These are phyloP conservation scores for Drosophila pseudotakahashii DNA, from an alignment of 2,888 invertebrate genomes.

Conservation along the genomic window DNA sequence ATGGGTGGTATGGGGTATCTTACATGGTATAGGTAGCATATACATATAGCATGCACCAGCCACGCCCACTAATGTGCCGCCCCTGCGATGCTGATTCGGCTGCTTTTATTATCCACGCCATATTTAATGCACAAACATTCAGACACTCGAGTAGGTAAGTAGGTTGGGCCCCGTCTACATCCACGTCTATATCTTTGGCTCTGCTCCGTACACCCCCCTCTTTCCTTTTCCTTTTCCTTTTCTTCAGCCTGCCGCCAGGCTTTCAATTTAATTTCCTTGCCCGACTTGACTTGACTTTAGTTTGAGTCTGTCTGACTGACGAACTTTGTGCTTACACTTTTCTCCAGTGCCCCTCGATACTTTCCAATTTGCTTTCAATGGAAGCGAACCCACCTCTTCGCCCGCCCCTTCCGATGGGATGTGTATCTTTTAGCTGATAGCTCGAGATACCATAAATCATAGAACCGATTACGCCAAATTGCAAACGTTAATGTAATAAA, in stretches of 20 bases:
- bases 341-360: constrained; percentile 11
- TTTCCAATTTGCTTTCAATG: constrained; percentile 62
- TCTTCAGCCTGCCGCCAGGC: constrained; percentile 55
- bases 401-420: constrained; percentile 12
- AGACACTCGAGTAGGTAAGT: constrained; percentile 80
- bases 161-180: constrained; percentile 65
- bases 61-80: constrained; percentile 23
- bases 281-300: too few relatives aligned
- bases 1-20: too few relatives aligned
- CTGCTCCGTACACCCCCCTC: background rate
- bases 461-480: constrained; percentile 49
- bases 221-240: background rate
- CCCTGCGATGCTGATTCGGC: constrained; percentile 43
- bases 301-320: constrained; percentile 38
- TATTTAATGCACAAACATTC: constrained; percentile 79
- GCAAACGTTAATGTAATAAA: constrained; percentile 55
- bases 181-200: constrained; percentile 20
- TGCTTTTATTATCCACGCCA: constrained; percentile 75
- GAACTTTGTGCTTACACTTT: constrained; percentile 46
- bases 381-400: constrained; percentile 6
- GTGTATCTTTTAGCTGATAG: constrained; percentile 47
- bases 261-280: constrained; percentile 78
- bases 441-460: constrained; percentile 47
- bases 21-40: constrained; percentile 15
- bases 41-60: constrained; percentile 50